Evolutionary conservation across 1,140 invertebrate species (phyloP).

Genomic region (Drosophila nikananu): DNA sequence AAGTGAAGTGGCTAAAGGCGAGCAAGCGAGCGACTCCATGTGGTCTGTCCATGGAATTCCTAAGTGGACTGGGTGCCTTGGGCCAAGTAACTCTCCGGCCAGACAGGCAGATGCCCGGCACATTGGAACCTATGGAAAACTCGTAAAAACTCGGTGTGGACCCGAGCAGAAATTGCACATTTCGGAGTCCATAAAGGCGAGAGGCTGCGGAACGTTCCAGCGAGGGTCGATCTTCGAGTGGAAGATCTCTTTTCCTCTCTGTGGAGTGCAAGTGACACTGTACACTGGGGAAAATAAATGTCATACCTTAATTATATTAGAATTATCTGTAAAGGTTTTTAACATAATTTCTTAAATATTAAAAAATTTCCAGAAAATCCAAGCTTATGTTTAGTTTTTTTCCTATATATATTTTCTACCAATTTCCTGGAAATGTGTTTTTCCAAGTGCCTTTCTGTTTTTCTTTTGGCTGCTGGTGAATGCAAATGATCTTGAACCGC

Average conservation of each 20-base stretch:
- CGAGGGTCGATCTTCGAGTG: constrained; percentile 52
- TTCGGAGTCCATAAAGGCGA: constrained; percentile 72
- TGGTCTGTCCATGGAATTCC: constrained; percentile 69
- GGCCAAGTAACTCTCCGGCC: constrained; percentile 41
- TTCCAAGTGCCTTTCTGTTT: constrained; percentile 15
- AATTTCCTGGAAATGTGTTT: background rate
- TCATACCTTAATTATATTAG: background rate
- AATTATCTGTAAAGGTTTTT: no score
- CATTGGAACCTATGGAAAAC: constrained; percentile 75
- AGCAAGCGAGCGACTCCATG: constrained; percentile 64
- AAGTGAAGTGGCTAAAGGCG: constrained; percentile 45
- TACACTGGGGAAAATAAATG: constrained; percentile 5
- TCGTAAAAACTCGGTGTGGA: constrained; percentile 57
- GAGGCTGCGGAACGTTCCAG: constrained; percentile 7
- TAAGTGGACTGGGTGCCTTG: constrained; percentile 71
- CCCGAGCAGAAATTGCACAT: constrained; percentile 66
- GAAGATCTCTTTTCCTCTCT: background rate
- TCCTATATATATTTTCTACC: background rate
- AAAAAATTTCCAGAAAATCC: background rate
- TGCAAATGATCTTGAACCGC: constrained; percentile 79
- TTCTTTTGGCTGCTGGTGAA: constrained; percentile 42
- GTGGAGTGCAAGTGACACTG: constrained; percentile 19
- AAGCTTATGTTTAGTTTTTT: accelerated
- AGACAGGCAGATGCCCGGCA: constrained; percentile 68
- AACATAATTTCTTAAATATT: no score